phyloP scores from a whole-genome alignment of 2,113 vertebrate genomes.

The Paedocypris sp. region DNA sequence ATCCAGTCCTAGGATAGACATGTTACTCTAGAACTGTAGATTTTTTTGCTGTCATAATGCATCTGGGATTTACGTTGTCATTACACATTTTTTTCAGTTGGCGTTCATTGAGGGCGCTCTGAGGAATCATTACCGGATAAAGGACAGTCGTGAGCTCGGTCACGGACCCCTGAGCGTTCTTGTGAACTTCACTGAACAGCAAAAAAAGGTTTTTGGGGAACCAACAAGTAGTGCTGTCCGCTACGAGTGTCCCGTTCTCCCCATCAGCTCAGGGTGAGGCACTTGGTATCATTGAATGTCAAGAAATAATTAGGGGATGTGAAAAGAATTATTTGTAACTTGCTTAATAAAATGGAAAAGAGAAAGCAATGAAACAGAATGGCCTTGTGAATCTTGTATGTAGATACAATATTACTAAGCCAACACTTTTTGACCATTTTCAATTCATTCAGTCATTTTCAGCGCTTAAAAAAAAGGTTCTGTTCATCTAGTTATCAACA shows the following conservation, averaged over 20 bases:
- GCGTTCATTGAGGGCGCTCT: slow-evolving; percentile 53
- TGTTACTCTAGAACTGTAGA: no score
- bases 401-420: no score
- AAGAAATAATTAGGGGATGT: neutral
- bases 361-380: no score
- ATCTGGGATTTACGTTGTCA: neutral
- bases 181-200: slow-evolving; percentile 44
- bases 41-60: no score
- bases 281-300: neutral
- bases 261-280: slow-evolving; percentile 43
- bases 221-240: slow-evolving; percentile 40
- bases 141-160: slow-evolving; percentile 60
- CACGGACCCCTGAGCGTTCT: slow-evolving; percentile 49
- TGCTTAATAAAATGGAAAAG: no score
- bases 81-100: slow-evolving; percentile 41
- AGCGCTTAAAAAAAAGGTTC: no score
- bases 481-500: no score
- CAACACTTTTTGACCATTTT: no score
- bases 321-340: no score
- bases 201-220: slow-evolving; percentile 38
- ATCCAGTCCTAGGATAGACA: no score
- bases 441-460: no score
- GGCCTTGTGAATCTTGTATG: no score
- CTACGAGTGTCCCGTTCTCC: slow-evolving; percentile 58
- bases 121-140: slow-evolving; percentile 54